Evolutionary conservation across 2,888 invertebrate species (phyloP), one percentile per base, ranked within the genome.

Genomic region (Melolontha melolontha): DNA sequence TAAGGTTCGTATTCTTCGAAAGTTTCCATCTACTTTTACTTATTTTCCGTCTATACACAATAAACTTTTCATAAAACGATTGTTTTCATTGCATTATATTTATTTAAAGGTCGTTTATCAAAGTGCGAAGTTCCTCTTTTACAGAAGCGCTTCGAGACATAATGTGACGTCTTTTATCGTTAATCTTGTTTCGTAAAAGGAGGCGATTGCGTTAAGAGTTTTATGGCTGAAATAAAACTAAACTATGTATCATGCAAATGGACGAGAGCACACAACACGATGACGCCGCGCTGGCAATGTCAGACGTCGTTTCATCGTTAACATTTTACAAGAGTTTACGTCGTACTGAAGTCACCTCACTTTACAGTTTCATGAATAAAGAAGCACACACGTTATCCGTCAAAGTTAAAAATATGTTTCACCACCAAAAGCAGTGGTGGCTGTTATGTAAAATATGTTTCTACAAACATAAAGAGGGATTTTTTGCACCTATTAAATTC

Each of bases 241-340:
- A 40, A 54, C 54, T 40, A 40, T 54, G 54, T 54, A 39, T 40
- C 41, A n/a, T 54, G 40, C 40, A 54, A 54, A 54, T 40, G 16
- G 54, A 39, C 16, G 8, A 11, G 14, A 17, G 39, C 10, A 11
- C 40, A 12, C 12, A 34, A 34, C 34, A 34, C 34, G 34, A 34
- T 6, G 34, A 34, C 7, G 34, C 34, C 34, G 34, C 34, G 10
- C 34, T 6, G 34, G 34, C 34, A 34, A 40, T 54, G 54, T 54
- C 54, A 54, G 54, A 54, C 17, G 17, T 16, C 39, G 16, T 39
- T 54, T 54, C 40, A 14, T 54, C 17, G 54, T 40, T 41, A 40
- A 40, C 17, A 16, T 12, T 54, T 54, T 39, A 39, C n/a, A 54
- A 17, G 40, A 17, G 40, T 41, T 5, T 54, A 54, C 34, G 34